phyloP scores from a whole-genome alignment of 2,888 invertebrate genomes.

The Melitaea athalia region DNA sequence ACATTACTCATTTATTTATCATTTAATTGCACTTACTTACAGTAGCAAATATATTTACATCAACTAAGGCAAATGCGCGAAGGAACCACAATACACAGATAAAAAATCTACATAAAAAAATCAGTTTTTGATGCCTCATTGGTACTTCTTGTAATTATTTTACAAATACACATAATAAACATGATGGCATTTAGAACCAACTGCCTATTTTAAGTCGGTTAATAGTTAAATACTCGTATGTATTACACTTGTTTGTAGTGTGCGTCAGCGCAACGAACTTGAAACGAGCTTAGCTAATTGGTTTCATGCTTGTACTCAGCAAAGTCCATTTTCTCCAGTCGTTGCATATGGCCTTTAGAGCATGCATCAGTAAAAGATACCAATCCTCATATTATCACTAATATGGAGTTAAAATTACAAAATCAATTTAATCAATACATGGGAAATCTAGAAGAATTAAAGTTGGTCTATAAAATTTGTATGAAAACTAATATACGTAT shows the following conservation, averaged over 20 bases:
- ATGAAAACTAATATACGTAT: too few relatives aligned
- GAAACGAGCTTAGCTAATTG: not conserved
- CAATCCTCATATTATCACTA: too few relatives aligned
- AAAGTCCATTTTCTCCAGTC: not conserved
- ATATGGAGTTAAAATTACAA: too few relatives aligned
- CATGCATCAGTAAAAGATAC: too few relatives aligned
- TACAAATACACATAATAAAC: too few relatives aligned
- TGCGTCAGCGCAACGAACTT: slow-evolving; percentile 31
- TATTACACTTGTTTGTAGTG: slow-evolving; percentile 17
- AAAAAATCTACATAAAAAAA: slow-evolving; percentile 3
- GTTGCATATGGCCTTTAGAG: not conserved
- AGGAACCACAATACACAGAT: slow-evolving; percentile 67
- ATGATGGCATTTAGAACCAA: too few relatives aligned
- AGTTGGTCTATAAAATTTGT: too few relatives aligned
- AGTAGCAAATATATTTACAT: slow-evolving; percentile 42
- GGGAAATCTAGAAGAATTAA: too few relatives aligned
- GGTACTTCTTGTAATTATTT: too few relatives aligned
- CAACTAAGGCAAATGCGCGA: slow-evolving; percentile 70
- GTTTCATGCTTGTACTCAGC: not conserved
- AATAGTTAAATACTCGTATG: slow-evolving; percentile 40
- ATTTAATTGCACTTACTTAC: slow-evolving; percentile 44
- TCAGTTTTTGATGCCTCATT: too few relatives aligned
- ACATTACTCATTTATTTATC: slow-evolving; percentile 36
- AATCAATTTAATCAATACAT: too few relatives aligned
- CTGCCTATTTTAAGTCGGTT: too few relatives aligned